Percentiles rank a stretch among this genome's conserved stretches.
Conservation (phyloP, 2,797 vertebrate genomes). For the Petrocephalus sullivani region DNA sequence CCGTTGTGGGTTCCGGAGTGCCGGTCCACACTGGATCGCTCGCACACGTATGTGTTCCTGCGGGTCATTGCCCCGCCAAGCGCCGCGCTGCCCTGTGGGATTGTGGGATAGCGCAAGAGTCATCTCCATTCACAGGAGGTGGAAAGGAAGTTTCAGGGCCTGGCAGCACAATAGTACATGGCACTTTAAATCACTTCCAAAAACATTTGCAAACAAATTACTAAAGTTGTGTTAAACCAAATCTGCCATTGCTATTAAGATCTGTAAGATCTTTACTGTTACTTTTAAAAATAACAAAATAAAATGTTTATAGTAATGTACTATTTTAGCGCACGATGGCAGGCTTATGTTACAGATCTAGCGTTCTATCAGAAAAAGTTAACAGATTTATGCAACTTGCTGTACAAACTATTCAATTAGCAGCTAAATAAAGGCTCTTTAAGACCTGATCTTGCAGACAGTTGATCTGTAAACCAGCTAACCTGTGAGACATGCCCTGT, state of each 20-base stretch:
- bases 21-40: constrained; percentile 78
- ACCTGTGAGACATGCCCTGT: neutral
- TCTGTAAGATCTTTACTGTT: neutral
- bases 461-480: neutral
- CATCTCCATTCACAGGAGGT: neutral
- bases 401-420: neutral
- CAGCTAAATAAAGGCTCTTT: neutral
- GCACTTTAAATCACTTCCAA: no score
- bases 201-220: no score
- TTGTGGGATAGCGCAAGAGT: neutral
- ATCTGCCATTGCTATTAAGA: no score
- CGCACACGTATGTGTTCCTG: constrained; percentile 89
- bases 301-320: neutral
- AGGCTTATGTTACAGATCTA: neutral
- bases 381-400: neutral
- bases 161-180: no score
- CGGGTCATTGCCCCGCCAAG: constrained; percentile 75
- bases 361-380: neutral
- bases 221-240: no score
- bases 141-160: neutral
- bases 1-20: constrained; percentile 86
- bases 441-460: neutral
- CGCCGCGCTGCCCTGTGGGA: neutral
- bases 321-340: neutral
- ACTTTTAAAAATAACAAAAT: neutral